A percentile compares a stretch with the other conserved stretches of the same genome.
These are phyloP conservation scores for Picathartes gymnocephalus DNA, from an alignment of 2,113 vertebrate genomes.

Conservation along the genomic window DNA sequence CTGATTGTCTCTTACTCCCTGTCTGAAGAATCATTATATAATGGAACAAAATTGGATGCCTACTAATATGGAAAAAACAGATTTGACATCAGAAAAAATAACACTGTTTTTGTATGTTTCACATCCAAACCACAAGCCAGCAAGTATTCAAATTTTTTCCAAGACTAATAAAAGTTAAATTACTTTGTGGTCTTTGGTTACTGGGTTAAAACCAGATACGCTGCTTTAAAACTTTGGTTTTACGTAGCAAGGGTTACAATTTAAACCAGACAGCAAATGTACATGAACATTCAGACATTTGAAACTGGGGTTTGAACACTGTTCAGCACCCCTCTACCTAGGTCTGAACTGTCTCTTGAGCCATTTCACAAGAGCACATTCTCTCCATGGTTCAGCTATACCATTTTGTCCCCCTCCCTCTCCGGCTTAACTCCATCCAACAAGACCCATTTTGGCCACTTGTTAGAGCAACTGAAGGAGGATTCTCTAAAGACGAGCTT, in stretches of 20 bases:
- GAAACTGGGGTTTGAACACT: constrained; percentile 1
- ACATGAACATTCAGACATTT: constrained; percentile 20
- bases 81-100: constrained; percentile 37
- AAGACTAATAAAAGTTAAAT: constrained; percentile 73
- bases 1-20: background rate
- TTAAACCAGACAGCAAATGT: constrained; percentile 51
- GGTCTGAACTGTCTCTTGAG: constrained; percentile 29
- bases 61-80: background rate
- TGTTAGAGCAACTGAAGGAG: background rate
- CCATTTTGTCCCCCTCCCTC: background rate
- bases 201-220: constrained; percentile 59
- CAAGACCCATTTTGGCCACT: background rate
- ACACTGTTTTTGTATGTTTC: constrained; percentile 44
- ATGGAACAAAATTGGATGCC: constrained; percentile 24
- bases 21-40: constrained; percentile 29
- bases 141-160: constrained; percentile 64
- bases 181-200: constrained; percentile 66
- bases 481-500: background rate
- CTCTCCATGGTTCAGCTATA: background rate
- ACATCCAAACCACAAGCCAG: constrained; percentile 66
- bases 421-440: background rate
- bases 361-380: constrained; percentile 23
- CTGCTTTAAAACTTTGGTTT: constrained; percentile 55
- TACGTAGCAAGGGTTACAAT: constrained; percentile 41
- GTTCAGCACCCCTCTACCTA: background rate